phyloP scores from a whole-genome alignment of 2,113 vertebrate species.

The Riparia riparia region DNA sequence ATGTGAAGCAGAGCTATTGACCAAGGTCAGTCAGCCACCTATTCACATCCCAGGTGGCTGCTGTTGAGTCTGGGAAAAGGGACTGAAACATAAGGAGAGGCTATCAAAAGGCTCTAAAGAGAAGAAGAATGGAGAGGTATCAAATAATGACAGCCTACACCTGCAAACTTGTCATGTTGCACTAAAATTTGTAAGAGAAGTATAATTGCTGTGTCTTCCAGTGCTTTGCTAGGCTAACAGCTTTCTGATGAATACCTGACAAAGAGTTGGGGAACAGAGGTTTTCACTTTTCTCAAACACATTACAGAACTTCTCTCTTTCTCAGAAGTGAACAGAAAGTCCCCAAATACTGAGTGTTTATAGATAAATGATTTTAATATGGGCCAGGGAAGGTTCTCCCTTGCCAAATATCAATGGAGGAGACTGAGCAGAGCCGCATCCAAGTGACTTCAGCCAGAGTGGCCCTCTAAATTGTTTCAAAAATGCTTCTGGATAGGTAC shows the following conservation, averaged over 20 bases:
- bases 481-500: neutral
- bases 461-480: neutral
- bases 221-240: neutral
- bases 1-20: neutral
- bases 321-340: neutral
- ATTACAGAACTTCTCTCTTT: neutral
- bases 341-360: neutral
- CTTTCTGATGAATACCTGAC: neutral
- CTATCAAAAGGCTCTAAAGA: neutral
- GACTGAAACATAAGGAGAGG: conserved; percentile 38
- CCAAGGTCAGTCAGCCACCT: neutral
- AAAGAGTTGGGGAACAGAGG: neutral
- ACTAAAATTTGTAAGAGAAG: neutral
- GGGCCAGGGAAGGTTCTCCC: neutral
- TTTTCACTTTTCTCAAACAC: neutral
- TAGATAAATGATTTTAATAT: neutral
- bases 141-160: conserved; percentile 1
- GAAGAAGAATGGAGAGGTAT: conserved; percentile 28
- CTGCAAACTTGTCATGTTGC: neutral
- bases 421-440: neutral
- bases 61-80: neutral
- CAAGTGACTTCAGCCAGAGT: neutral
- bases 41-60: neutral
- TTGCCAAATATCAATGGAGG: neutral
- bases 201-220: neutral